Evolutionary conservation across 2,113 vertebrate genomes (phyloP), one percentile per base, ranked within the genome.

Genomic region (Macrotis lagotis): DNA sequence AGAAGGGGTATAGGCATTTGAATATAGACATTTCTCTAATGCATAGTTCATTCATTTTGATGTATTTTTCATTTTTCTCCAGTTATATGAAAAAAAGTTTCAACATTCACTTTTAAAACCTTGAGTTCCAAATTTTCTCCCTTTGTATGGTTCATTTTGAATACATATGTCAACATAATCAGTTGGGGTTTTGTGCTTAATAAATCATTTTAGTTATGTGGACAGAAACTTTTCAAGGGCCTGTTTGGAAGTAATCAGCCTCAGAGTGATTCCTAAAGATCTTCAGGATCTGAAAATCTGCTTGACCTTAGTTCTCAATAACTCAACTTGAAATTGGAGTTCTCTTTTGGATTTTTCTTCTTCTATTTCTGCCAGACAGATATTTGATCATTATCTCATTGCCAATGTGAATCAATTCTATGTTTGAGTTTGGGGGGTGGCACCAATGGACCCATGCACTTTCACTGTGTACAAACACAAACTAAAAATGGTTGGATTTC

Each of bases 231-330:
- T 49, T 90, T 50, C 48, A 50, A 28, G 22, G 0, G 50, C 28
- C 50, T 47, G 19, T 89, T 26, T 74, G 51, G 22, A 0, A 92
- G 51, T 31, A 50, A 93, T 55, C 66, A 48, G 53, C 44, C 51
- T 93, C n/a, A 53, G 48, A 28, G 12, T 91, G 94, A 50, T 88
- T 96, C 50, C 51, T 52, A 90, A 52, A 37, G 5, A 26, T 1
- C 51, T 48, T 97, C 50, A 10, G 88, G 52, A 88, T 93, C 25
- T 90, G 26, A 92, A 91, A 91, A 50, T 59, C 55, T 89, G 9
- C 51, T 12, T 74, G 0, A 83, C 94, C 28, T 74, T 44, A 83
- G 19, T 25, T 52, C 25, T 91, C 50, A 66, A 50, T 90, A 28
- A 91, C 50, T 28, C 44, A 93, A 4, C 25, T 88, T 48, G 74